A percentile compares a stretch with the other conserved stretches of the same genome.
phyloP scores from a whole-genome alignment of 2,888 invertebrate genomes.

The Ametastegia equiseti region DNA sequence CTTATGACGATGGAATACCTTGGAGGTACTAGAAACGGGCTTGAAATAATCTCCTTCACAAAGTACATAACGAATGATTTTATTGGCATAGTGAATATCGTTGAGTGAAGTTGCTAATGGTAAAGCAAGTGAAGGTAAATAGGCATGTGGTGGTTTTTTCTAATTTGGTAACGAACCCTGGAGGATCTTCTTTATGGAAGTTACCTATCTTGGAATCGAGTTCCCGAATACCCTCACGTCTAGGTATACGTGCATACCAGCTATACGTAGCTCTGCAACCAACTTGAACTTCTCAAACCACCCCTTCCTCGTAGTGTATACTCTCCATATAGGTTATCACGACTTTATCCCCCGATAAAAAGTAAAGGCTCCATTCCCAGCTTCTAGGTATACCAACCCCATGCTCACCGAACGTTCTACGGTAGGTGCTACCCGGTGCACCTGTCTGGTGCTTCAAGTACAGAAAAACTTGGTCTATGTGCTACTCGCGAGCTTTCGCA shows the following conservation, averaged over 20 bases:
- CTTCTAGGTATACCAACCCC: conserved; percentile 65
- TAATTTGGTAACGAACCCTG: background rate
- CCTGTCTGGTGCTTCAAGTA: conserved; percentile 12
- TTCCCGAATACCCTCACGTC: background rate
- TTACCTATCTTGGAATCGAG: background rate
- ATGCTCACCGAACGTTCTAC: conserved; percentile 50
- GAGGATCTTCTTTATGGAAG: background rate
- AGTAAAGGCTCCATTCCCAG: conserved; percentile 72
- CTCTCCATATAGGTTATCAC: conserved; percentile 72
- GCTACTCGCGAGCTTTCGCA: conserved; percentile 52
- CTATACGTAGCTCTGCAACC: background rate
- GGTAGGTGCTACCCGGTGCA: conserved; percentile 46
- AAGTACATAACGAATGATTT: background rate
- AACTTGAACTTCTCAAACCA: conserved; percentile 20
- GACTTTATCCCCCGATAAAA: conserved; percentile 73
- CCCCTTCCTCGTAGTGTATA: conserved; percentile 59
- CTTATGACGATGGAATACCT: too few species aligned
- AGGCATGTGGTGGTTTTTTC: background rate
- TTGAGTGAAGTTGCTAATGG: background rate
- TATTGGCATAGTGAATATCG: background rate
- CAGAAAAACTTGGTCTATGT: conserved; percentile 46
- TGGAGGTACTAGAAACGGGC: too few species aligned
- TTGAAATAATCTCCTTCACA: background rate
- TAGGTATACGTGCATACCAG: background rate
- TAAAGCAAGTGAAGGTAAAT: background rate